These are phyloP conservation scores for Bujurquina vittata DNA, from an alignment of 2,113 vertebrate genomes.

Conservation along the genomic window DNA sequence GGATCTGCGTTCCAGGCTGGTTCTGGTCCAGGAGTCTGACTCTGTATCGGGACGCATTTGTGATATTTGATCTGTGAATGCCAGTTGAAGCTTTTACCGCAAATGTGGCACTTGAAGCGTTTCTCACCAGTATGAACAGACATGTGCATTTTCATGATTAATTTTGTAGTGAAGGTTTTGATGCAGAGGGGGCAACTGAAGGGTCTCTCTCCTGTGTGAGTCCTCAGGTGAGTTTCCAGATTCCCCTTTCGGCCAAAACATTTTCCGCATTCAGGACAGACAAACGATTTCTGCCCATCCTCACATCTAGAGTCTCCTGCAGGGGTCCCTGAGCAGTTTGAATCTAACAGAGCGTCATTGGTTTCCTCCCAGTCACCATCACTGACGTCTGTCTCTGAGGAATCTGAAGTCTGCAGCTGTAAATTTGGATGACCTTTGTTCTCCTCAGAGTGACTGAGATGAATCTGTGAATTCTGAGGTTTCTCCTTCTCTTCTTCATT, in stretches of 20 bases:
- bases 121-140: not conserved
- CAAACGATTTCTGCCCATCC: not conserved
- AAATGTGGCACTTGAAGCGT: not conserved
- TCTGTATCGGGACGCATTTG: no score
- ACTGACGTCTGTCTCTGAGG: slow-evolving; percentile 10
- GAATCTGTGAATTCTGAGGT: slow-evolving; percentile 6
- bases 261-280: slow-evolving; percentile 40
- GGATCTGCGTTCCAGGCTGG: no score
- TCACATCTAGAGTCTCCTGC: not conserved
- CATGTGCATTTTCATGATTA: no score
- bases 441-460: not conserved
- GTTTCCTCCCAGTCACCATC: slow-evolving; percentile 23
- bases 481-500: slow-evolving; percentile 24
- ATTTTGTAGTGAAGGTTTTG: not conserved
- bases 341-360: not conserved
- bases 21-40: no score
- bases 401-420: not conserved
- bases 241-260: slow-evolving; percentile 39
- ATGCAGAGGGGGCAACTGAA: slow-evolving; percentile 5
- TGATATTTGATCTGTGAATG: no score
- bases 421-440: not conserved
- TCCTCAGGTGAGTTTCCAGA: slow-evolving; percentile 43
- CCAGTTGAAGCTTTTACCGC: no score
- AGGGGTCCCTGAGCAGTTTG: not conserved
- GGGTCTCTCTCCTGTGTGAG: slow-evolving; percentile 26